A percentile compares a stretch with the other conserved stretches of the same genome.
phyloP scores from a whole-genome alignment of 2,888 invertebrate genomes.

The Scelioninae gen. 1 region DNA sequence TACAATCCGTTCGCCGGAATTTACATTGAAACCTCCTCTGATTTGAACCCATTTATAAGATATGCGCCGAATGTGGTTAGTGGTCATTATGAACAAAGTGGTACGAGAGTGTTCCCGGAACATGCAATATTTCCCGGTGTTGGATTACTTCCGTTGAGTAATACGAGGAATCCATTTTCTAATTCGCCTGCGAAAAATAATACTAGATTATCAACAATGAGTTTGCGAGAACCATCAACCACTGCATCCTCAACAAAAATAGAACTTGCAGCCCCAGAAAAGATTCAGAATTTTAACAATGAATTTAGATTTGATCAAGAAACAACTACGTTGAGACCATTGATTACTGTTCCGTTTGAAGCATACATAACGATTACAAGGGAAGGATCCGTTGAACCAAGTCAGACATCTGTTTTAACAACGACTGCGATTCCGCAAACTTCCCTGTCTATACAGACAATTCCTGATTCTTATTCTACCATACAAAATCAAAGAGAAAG shows the following conservation, averaged over 20 bases:
- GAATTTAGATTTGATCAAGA: conserved; percentile 27
- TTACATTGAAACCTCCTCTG: conserved; percentile 37
- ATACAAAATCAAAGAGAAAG: conserved; percentile 51
- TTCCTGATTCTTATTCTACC: conserved; percentile 67
- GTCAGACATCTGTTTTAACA: conserved; percentile 20
- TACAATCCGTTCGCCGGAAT: conserved; percentile 52
- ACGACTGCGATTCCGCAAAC: conserved; percentile 13
- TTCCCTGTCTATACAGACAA: conserved; percentile 17
- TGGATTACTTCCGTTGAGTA: conserved; percentile 51
- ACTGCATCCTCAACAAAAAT: conserved; percentile 24
- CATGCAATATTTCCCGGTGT: conserved; percentile 55
- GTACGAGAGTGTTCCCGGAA: conserved; percentile 67
- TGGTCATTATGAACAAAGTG: conserved; percentile 67
- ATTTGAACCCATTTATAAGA: conserved; percentile 60
- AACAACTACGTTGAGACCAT: conserved; percentile 62
- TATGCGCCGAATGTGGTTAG: conserved; percentile 55
- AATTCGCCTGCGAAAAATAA: conserved; percentile 18
- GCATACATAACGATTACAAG: conserved; percentile 81
- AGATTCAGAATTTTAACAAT: conserved; percentile 50
- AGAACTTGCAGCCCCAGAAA: conserved; percentile 42
- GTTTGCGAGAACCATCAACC: conserved; percentile 18
- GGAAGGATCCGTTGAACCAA: conserved; percentile 55
- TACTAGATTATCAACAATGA: no score
- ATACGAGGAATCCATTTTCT: conserved; percentile 31
- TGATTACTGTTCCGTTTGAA: conserved; percentile 81